Percentiles rank a stretch among this genome's conserved stretches.
Evolutionary conservation across 1,140 invertebrate species (phyloP).

Genomic region (Drosophila pectinifera): DNA sequence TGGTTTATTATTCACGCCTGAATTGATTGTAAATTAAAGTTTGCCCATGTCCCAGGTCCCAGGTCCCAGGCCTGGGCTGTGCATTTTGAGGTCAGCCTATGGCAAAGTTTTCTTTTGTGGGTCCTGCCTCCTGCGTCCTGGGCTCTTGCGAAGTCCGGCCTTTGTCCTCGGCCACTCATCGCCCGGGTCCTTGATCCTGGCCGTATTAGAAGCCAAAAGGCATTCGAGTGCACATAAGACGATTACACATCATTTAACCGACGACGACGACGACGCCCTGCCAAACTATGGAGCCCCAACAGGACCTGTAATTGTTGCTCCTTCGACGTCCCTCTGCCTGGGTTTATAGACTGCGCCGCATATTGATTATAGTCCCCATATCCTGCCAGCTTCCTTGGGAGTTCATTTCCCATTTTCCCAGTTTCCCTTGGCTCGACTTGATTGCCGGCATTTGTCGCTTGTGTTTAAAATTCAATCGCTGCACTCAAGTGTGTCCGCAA

Average conservation of each 20-base stretch:
- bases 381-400: conserved; percentile 12
- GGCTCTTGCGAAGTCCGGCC: conserved; percentile 32
- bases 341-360: conserved; percentile 75
- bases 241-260: conserved; percentile 85
- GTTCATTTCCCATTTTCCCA: conserved; percentile 41
- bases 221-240: conserved; percentile 85
- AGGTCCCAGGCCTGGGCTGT: conserved; percentile 52
- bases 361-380: conserved; percentile 77
- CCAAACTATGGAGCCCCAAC: conserved; percentile 61
- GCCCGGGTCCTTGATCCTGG: conserved; percentile 14
- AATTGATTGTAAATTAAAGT: conserved; percentile 85
- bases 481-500: conserved; percentile 51
- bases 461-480: conserved; percentile 80
- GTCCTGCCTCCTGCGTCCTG: conserved; percentile 34
- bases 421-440: conserved; percentile 65
- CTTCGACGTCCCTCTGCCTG: conserved; percentile 29
- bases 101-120: conserved; percentile 82
- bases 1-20: conserved; percentile 85
- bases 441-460: conserved; percentile 74
- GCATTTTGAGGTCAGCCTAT: conserved; percentile 83
- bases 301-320: conserved; percentile 70
- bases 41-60: conserved; percentile 57
- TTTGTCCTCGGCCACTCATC: conserved; percentile 32
- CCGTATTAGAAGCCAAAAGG: conserved; percentile 84
- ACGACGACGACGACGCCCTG: conserved; percentile 45